phyloP scores from a whole-genome alignment of 2,888 invertebrate species.

The Nomada fucata region DNA sequence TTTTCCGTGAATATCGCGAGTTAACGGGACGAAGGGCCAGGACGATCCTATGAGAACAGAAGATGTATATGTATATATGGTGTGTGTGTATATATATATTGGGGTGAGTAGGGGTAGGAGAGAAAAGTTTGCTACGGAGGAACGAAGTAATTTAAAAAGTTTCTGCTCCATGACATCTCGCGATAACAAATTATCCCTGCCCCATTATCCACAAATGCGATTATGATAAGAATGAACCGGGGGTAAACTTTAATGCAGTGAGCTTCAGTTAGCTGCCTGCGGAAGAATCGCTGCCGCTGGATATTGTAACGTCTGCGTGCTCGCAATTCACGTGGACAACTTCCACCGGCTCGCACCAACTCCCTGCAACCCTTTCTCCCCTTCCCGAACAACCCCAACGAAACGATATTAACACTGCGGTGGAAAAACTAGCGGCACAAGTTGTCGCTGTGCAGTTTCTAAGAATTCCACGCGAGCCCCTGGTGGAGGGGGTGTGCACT shows the following conservation, averaged over 20 bases:
- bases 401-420: neutral
- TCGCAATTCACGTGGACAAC: conserved; percentile 60
- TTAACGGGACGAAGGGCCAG: too few species aligned
- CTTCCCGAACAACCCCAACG: neutral
- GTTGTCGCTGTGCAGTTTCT: conserved; percentile 6
- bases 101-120: conserved; percentile 23
- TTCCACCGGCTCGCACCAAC: neutral
- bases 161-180: conserved; percentile 83
- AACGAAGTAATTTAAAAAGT: conserved; percentile 84
- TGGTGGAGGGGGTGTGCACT: neutral
- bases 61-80: neutral
- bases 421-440: conserved; percentile 25
- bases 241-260: conserved; percentile 80
- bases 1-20: conserved; percentile 64
- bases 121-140: conserved; percentile 77
- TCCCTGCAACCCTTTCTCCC: neutral
- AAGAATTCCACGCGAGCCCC: conserved; percentile 7
- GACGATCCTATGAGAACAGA: neutral
- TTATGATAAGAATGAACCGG: conserved; percentile 83
- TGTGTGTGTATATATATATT: too few species aligned
- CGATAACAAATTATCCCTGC: conserved; percentile 84
- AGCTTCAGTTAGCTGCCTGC: conserved; percentile 68
- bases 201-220: conserved; percentile 84
- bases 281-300: conserved; percentile 46
- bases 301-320: conserved; percentile 68